A percentile compares a stretch with the other conserved stretches of the same genome.
Evolutionary conservation across 1,140 invertebrate genomes (phyloP).

Genomic region (Papilio dardanus): DNA sequence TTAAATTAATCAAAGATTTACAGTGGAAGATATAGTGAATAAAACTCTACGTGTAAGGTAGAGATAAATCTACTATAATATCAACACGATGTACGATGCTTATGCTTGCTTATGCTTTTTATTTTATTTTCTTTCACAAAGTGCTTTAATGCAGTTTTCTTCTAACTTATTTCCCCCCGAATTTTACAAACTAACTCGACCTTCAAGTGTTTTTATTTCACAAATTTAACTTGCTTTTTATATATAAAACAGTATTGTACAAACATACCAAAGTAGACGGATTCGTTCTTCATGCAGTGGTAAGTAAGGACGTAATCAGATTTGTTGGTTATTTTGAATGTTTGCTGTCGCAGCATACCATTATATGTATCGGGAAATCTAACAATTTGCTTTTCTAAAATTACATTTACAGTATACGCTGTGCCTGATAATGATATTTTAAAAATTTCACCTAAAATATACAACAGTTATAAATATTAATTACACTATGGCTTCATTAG

Average conservation of each 20-base stretch:
- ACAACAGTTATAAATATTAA: neutral
- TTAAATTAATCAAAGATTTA: neutral
- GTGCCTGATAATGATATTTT: slow-evolving; percentile 56
- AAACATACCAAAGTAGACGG: slow-evolving; percentile 60
- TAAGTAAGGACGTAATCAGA: slow-evolving; percentile 67
- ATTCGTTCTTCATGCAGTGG: slow-evolving; percentile 75
- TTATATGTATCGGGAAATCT: slow-evolving; percentile 71
- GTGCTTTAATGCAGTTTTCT: no score
- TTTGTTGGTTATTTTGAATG: slow-evolving; percentile 71
- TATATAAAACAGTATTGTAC: neutral
- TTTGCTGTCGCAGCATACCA: slow-evolving; percentile 68
- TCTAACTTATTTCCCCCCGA: no score
- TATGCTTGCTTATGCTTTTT: no score
- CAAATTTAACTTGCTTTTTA: no score
- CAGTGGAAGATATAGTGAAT: neutral
- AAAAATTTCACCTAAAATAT: slow-evolving; percentile 65
- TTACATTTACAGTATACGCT: slow-evolving; percentile 59
- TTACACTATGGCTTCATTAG: no score
- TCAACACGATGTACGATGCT: no score
- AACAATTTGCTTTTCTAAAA: slow-evolving; percentile 68
- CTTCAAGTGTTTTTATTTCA: no score
- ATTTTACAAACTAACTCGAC: no score
- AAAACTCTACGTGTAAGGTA: neutral
- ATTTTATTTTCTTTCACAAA: no score
- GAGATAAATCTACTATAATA: no score